phyloP scores from a whole-genome alignment of 1,140 invertebrate genomes.

The Epicauta chinensis region DNA sequence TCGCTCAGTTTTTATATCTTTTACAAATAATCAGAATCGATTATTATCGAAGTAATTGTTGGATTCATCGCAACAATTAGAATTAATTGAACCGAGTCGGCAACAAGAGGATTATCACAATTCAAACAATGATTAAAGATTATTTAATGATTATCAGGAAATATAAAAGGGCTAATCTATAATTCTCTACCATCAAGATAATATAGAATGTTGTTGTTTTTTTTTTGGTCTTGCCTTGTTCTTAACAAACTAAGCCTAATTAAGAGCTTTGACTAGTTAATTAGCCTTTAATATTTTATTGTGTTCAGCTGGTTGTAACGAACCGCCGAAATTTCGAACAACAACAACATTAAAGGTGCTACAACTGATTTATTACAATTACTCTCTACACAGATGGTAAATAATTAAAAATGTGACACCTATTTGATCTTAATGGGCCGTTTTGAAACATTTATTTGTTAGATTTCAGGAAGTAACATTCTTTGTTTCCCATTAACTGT shows the following conservation, averaged over 20 bases:
- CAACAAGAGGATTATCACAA: background rate
- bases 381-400: background rate
- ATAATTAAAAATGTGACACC: constrained; percentile 3
- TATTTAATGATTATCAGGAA: background rate
- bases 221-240: constrained; percentile 1
- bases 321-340: constrained; percentile 1
- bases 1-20: too few species aligned
- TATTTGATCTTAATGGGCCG: background rate
- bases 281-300: constrained; percentile 13
- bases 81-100: too few species aligned
- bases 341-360: background rate
- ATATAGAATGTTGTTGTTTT: constrained; percentile 8
- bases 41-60: too few species aligned
- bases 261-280: constrained; percentile 9
- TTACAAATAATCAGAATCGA: background rate
- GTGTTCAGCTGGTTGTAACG: constrained; percentile 13
- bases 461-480: too few species aligned
- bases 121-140: too few species aligned
- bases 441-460: too few species aligned
- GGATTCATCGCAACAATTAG: too few species aligned
- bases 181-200: background rate
- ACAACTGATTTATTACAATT: constrained; percentile 9
- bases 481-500: too few species aligned
- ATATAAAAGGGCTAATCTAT: too few species aligned
- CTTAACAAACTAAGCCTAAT: background rate